phyloP scores from a whole-genome alignment of 2,888 invertebrate genomes.

The Napeogenes inachia region DNA sequence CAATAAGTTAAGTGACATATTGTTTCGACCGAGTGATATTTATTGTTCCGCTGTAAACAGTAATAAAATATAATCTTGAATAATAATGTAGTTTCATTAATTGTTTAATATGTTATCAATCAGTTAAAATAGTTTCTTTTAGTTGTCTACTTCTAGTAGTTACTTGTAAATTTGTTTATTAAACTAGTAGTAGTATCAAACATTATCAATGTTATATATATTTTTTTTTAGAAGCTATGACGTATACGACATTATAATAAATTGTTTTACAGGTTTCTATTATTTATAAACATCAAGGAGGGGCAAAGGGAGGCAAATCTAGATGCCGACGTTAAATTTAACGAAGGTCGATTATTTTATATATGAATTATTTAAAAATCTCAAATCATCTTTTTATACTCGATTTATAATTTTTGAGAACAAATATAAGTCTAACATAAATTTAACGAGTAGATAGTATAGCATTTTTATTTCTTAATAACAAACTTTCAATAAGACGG shows the following conservation, averaged over 20 bases:
- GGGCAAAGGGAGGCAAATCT: neutral
- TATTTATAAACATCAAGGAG: neutral
- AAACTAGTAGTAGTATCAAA: no score
- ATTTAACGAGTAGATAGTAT: constrained; percentile 20
- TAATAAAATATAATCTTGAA: constrained; percentile 62
- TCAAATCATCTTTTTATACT: neutral
- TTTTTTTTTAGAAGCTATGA: no score
- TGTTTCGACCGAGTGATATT: constrained; percentile 43
- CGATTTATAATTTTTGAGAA: neutral
- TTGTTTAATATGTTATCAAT: neutral
- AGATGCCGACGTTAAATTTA: neutral
- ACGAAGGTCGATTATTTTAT: neutral
- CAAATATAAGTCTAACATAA: constrained; percentile 14
- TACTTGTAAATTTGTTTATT: no score
- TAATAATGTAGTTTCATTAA: constrained; percentile 46
- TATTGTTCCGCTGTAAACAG: constrained; percentile 51
- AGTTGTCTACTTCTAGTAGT: no score
- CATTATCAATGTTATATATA: no score
- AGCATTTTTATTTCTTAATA: constrained; percentile 23
- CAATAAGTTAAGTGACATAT: constrained; percentile 44
- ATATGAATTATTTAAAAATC: neutral
- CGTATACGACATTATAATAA: neutral
- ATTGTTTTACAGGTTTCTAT: constrained; percentile 4
- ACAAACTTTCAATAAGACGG: constrained; percentile 63
- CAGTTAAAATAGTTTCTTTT: neutral